Evolutionary conservation across 2,113 vertebrate genomes (phyloP).

Genomic region (Myrmophylax atrothorax): DNA sequence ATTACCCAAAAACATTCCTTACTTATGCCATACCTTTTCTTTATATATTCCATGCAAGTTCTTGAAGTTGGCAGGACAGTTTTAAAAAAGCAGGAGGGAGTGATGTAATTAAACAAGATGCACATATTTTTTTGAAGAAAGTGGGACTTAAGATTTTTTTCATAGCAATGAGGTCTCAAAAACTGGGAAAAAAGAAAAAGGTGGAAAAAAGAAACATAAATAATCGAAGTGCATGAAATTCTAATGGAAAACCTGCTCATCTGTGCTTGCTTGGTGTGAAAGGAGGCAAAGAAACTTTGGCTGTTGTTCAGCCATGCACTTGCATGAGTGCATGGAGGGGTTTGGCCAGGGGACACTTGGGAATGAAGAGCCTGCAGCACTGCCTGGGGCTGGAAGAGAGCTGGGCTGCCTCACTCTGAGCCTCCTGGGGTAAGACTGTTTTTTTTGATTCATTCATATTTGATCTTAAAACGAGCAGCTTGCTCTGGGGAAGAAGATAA

Average conservation of each 20-base stretch:
- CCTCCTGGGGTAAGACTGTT: background rate
- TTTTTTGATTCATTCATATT: background rate
- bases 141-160: background rate
- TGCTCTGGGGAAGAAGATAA: background rate
- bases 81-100: background rate
- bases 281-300: background rate
- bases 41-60: background rate
- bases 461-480: background rate
- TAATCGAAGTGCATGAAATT: background rate
- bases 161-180: background rate
- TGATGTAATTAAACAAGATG: background rate
- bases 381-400: background rate
- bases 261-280: background rate
- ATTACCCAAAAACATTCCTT: background rate
- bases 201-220: background rate
- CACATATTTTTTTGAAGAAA: background rate
- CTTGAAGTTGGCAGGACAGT: background rate
- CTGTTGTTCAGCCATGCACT: accelerated
- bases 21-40: background rate
- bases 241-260: background rate
- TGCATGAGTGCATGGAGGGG: accelerated
- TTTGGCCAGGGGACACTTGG: accelerated
- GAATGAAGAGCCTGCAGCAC: too few relatives aligned
- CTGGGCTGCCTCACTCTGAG: background rate
- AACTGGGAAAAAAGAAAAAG: background rate